Conservation (phyloP, 2,113 vertebrate genomes). For the Halcyon senegalensis region DNA sequence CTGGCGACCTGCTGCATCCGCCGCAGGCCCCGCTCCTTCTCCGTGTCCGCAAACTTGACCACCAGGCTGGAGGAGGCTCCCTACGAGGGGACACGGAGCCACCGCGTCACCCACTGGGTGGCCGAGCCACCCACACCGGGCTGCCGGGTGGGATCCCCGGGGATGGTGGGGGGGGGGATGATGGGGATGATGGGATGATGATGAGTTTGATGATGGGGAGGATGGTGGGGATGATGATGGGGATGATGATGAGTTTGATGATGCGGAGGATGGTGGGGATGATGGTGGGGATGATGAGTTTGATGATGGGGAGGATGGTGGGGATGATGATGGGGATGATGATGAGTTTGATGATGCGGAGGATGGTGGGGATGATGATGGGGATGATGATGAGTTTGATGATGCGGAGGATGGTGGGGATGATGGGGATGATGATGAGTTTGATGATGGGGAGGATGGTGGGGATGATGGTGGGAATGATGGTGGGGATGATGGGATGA, state of each 20-base stretch:
- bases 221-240: no score
- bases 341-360: no score
- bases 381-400: neutral
- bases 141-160: neutral
- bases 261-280: neutral
- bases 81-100: constrained; percentile 45
- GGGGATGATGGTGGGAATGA: neutral
- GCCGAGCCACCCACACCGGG: rapidly evolving
- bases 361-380: neutral
- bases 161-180: neutral
- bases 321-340: no score
- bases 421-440: no score
- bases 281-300: neutral
- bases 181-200: neutral
- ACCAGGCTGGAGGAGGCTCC: constrained; percentile 95
- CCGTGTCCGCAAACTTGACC: constrained; percentile 95
- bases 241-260: no score
- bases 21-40: constrained; percentile 92
- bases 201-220: rapidly evolving
- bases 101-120: rapidly evolving
- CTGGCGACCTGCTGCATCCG: constrained; percentile 96
- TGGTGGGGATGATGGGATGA: neutral
- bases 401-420: no score
- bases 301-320: no score
- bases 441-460: neutral